Evolutionary conservation across 2,797 vertebrate genomes (phyloP), one percentile per base, ranked within the genome.

Genomic region (Sphenodon punctatus): DNA sequence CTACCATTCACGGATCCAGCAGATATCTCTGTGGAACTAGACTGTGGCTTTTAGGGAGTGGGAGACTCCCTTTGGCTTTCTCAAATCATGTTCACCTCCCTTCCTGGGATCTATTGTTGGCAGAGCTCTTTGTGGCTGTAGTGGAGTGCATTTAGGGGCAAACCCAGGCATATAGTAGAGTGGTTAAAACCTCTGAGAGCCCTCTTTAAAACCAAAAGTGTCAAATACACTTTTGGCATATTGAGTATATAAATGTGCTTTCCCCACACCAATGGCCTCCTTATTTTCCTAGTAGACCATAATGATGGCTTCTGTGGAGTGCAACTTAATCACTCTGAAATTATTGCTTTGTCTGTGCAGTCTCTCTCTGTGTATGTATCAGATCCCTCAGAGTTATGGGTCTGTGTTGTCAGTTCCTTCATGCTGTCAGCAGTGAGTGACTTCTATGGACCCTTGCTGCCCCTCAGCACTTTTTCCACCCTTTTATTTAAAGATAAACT

Each of bases 321-420:
- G 65, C 59, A 60, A 78, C 78, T 89, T 92, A 92, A 89, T 91
- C 14, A 39, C 73, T 89, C 87, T 88, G 87, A 90, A 90, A 89
- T 90, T 80, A 93, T 91, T 70, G 0, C 85, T 85, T 84, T 84
- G 82, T 92, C 89, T 77, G 82, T 61, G 65, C 74, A 82, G 82
- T 88, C n/a, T 11, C 85, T 92, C 79, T 80, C 69, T 46, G 59
- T 68, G 86, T 87, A 65, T 78, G 73, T 81, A 68, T 73, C 84
- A 5, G 84, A 77, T 79, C 84, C 84, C 86, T 84, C 38, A 1
- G 53, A 67, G 74, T 5, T 0, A 53, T 7, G 64, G 1, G 11
- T 59, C 79, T 84, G 82, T 82, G 86, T 67, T 84, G 86, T 88
- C 85, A 75, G 72, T 77, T 76, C 80, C 0, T 2, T 82, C 76